phyloP scores from a whole-genome alignment of 2,888 invertebrate species.

The Cantharis flavilabris region DNA sequence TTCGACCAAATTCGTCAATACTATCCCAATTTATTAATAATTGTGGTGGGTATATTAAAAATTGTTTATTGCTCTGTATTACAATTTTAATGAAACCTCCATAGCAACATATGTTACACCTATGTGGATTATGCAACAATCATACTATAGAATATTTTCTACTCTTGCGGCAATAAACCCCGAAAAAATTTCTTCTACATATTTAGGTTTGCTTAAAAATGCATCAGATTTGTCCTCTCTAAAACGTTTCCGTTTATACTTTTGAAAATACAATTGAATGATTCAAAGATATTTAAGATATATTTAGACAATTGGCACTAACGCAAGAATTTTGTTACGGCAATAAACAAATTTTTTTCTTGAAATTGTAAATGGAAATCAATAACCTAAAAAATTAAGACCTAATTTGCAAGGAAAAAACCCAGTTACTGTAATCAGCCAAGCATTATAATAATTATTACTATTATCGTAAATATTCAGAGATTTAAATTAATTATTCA shows the following conservation, averaged over 20 bases:
- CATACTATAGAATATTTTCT: background rate
- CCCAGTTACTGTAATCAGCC: background rate
- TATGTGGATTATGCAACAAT: background rate
- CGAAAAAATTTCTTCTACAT: background rate
- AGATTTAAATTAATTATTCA: background rate
- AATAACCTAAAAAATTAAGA: background rate
- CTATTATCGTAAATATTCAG: slow-evolving; percentile 20
- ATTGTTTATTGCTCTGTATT: background rate
- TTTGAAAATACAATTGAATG: slow-evolving; percentile 16
- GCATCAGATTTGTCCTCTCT: background rate
- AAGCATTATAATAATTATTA: background rate
- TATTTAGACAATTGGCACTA: slow-evolving; percentile 33
- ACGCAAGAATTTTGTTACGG: slow-evolving; percentile 33
- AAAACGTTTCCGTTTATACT: slow-evolving; percentile 8
- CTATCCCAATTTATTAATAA: background rate
- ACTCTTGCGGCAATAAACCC: background rate
- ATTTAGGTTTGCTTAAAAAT: background rate
- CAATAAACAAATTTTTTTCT: slow-evolving; percentile 20
- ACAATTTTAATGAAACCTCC: background rate
- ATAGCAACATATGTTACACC: background rate
- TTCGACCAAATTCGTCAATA: background rate
- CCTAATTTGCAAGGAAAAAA: background rate
- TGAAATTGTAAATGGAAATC: background rate
- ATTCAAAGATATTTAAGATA: slow-evolving; percentile 14
- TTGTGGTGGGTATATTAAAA: background rate